phyloP scores from a whole-genome alignment of 2,113 vertebrate species.

The Menidia beryllina region DNA sequence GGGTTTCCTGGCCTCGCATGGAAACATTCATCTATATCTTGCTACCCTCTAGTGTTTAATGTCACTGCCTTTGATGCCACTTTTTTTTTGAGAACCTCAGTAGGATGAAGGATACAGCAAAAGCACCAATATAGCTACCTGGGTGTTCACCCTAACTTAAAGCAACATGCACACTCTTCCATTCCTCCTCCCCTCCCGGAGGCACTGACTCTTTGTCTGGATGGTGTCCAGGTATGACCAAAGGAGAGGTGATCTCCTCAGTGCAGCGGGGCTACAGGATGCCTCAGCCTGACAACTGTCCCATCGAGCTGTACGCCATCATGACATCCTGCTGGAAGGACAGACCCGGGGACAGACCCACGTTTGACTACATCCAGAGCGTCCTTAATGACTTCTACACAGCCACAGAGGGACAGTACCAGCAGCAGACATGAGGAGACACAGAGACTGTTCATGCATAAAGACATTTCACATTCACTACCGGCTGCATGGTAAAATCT shows the following conservation, averaged over 20 bases:
- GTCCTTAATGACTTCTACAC: slow-evolving; percentile 94
- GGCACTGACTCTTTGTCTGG: too few species aligned
- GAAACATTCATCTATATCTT: not conserved
- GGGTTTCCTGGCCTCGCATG: not conserved
- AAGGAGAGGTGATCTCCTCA: slow-evolving; percentile 80
- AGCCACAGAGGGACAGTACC: slow-evolving; percentile 93
- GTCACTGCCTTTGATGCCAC: too few species aligned
- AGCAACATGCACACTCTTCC: not conserved
- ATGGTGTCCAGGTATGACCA: slow-evolving; percentile 76
- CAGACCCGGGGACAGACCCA: slow-evolving; percentile 90
- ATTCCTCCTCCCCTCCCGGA: not conserved
- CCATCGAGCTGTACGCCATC: slow-evolving; percentile 85
- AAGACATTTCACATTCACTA: slow-evolving; percentile 2
- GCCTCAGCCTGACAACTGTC: slow-evolving; percentile 85
- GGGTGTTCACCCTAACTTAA: too few species aligned
- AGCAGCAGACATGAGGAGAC: slow-evolving; percentile 83
- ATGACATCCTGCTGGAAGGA: slow-evolving; percentile 91
- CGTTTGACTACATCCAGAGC: slow-evolving; percentile 93
- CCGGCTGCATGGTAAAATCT: not conserved
- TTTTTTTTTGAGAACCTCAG: too few species aligned
- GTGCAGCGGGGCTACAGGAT: slow-evolving; percentile 90
- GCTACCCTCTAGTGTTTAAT: slow-evolving; percentile 25
- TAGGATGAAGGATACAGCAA: too few species aligned
- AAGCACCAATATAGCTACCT: too few species aligned
- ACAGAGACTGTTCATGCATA: not conserved